Percentiles rank a stretch among this genome's conserved stretches.
Conservation (phyloP, 2,113 vertebrate genomes). For the Gavia stellata region DNA sequence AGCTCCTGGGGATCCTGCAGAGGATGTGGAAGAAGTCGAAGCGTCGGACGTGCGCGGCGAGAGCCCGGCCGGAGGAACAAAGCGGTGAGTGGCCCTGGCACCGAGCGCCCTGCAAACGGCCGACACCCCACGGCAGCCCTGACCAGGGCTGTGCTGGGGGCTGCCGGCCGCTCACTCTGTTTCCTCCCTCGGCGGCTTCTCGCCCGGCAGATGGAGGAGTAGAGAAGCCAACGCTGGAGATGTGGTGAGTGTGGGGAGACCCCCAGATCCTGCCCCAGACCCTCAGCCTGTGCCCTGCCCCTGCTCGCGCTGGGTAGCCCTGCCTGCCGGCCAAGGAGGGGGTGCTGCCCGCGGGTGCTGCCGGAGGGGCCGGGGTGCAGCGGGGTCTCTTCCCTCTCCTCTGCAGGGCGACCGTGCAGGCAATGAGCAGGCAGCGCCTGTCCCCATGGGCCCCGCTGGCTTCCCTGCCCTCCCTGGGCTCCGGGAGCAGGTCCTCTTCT, state of each 20-base stretch:
- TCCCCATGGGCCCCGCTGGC: neutral
- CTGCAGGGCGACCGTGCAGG: neutral
- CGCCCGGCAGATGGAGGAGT: fast-evolving
- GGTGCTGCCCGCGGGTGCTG: neutral
- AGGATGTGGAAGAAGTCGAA: too few relatives aligned
- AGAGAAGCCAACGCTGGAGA: too few relatives aligned
- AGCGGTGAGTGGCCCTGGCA: neutral
- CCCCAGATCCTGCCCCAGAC: neutral
- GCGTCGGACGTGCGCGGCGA: fast-evolving
- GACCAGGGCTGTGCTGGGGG: neutral
- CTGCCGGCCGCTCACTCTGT: neutral
- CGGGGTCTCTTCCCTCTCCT: neutral
- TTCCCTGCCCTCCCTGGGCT: neutral
- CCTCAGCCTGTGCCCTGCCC: too few relatives aligned
- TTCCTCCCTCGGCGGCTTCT: neutral
- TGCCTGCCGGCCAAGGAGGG: neutral
- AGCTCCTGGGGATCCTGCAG: neutral
- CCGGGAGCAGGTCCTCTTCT: neutral
- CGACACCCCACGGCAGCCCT: neutral
- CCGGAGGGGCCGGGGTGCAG: neutral
- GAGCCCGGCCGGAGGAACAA: fast-evolving
- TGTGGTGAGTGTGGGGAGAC: neutral
- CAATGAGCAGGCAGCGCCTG: neutral
- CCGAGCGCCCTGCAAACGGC: neutral
- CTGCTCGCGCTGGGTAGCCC: neutral